Conservation (phyloP, 1,140 invertebrate genomes). For the Drosophila orena region DNA sequence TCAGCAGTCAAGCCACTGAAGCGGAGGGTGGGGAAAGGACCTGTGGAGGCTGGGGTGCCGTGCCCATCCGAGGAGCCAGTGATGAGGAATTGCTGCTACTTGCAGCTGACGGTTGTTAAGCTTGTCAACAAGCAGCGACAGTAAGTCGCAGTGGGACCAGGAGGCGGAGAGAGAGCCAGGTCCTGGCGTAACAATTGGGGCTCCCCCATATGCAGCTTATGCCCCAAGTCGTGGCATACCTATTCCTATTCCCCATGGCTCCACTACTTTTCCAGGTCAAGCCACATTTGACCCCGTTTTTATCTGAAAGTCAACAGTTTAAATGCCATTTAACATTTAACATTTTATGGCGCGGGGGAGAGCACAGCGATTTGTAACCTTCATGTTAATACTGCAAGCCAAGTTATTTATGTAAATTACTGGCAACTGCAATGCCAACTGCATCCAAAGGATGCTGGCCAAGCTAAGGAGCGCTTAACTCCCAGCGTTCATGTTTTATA, state of each 20-base stretch:
- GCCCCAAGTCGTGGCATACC: neutral
- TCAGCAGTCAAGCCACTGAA: conserved; percentile 42
- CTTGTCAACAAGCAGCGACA: conserved; percentile 58
- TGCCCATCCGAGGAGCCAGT: neutral
- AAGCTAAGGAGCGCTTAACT: conserved; percentile 23
- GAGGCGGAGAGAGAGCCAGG: conserved; percentile 1
- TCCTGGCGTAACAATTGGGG: conserved; percentile 42
- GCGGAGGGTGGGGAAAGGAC: neutral
- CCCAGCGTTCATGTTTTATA: conserved; percentile 74
- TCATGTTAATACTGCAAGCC: conserved; percentile 66
- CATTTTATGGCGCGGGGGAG: conserved; percentile 53
- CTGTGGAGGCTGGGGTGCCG: too few species aligned
- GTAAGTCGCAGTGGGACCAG: conserved; percentile 34
- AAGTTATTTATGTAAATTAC: conserved; percentile 81
- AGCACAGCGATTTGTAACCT: conserved; percentile 69
- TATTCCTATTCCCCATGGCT: neutral
- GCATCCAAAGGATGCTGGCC: conserved; percentile 13
- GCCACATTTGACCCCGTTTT: conserved; percentile 57
- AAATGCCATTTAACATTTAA: conserved; percentile 77
- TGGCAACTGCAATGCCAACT: conserved; percentile 51
- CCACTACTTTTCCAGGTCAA: conserved; percentile 9
- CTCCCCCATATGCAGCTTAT: conserved; percentile 1
- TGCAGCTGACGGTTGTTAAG: conserved; percentile 54
- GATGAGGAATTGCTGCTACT: conserved; percentile 45
- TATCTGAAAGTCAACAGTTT: conserved; percentile 69